phyloP scores from a whole-genome alignment of 1,140 invertebrate genomes.

The Diuraphis noxia region DNA sequence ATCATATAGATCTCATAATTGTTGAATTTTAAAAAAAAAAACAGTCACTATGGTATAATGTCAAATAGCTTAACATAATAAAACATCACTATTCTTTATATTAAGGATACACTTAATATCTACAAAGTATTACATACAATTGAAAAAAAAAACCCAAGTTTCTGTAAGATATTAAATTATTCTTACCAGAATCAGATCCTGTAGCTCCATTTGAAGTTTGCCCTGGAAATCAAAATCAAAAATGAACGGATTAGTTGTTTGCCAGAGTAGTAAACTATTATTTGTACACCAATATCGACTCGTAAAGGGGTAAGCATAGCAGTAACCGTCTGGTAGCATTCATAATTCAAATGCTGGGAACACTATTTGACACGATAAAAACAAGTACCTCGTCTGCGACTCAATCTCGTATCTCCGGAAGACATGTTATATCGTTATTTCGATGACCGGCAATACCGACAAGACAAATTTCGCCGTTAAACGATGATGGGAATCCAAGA shows the following conservation, averaged over 20 bases:
- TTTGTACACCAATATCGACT: not conserved
- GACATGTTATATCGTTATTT: not conserved
- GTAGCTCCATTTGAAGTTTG: conserved; percentile 42
- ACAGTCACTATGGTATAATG: no score
- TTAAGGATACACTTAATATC: not conserved
- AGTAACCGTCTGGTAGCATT: not conserved
- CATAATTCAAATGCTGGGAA: not conserved
- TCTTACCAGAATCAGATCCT: conserved; percentile 46
- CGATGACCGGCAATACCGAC: not conserved
- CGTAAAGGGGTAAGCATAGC: not conserved
- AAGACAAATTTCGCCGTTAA: not conserved
- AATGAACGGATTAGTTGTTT: not conserved
- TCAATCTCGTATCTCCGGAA: not conserved
- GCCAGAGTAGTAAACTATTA: not conserved
- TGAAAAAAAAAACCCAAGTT: not conserved
- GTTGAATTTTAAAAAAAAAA: no score
- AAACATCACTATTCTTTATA: not conserved
- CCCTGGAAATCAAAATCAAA: conserved; percentile 27
- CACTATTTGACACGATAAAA: not conserved
- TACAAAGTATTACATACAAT: not conserved
- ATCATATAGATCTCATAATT: no score
- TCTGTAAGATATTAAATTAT: not conserved
- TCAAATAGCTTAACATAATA: not conserved
- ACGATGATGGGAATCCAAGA: not conserved
- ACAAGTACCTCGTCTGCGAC: conserved; percentile 30